A percentile compares a stretch with the other conserved stretches of the same genome.
phyloP scores from a whole-genome alignment of 2,113 vertebrate species.

The Gyps fulvus region DNA sequence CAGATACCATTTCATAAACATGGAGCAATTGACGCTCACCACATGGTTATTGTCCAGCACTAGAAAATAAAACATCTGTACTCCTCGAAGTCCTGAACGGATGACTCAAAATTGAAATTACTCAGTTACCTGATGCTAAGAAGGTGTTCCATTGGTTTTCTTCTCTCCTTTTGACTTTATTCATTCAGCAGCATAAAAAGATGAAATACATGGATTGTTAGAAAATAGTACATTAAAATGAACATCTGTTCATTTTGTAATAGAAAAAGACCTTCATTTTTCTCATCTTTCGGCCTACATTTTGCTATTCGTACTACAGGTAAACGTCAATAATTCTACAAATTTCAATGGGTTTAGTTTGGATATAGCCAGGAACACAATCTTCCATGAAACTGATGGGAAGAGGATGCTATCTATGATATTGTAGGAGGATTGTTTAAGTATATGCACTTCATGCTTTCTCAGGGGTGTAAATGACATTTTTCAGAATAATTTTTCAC shows the following conservation, averaged over 20 bases:
- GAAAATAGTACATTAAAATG: background rate
- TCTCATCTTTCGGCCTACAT: background rate
- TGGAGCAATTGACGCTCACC: slow-evolving; percentile 62
- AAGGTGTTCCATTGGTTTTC: background rate
- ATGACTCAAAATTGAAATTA: slow-evolving; percentile 56
- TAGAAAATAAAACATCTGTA: slow-evolving; percentile 68
- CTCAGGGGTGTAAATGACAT: background rate
- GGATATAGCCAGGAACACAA: background rate
- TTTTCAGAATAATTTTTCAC: background rate
- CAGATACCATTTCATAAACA: slow-evolving; percentile 73
- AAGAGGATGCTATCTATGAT: background rate
- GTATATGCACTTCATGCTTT: background rate
- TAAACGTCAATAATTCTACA: background rate
- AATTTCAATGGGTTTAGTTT: background rate
- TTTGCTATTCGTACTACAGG: background rate
- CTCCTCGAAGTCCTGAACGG: slow-evolving; percentile 48
- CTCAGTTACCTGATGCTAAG: background rate
- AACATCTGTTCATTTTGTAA: background rate
- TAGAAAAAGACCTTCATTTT: background rate
- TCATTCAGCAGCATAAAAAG: background rate
- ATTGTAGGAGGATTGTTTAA: background rate
- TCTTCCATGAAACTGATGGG: background rate
- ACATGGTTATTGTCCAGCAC: slow-evolving; percentile 73
- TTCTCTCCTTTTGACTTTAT: background rate
- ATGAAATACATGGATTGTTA: background rate